Conservation (phyloP, 1,140 invertebrate species). For the Stratiolaelaps scimitus region DNA sequence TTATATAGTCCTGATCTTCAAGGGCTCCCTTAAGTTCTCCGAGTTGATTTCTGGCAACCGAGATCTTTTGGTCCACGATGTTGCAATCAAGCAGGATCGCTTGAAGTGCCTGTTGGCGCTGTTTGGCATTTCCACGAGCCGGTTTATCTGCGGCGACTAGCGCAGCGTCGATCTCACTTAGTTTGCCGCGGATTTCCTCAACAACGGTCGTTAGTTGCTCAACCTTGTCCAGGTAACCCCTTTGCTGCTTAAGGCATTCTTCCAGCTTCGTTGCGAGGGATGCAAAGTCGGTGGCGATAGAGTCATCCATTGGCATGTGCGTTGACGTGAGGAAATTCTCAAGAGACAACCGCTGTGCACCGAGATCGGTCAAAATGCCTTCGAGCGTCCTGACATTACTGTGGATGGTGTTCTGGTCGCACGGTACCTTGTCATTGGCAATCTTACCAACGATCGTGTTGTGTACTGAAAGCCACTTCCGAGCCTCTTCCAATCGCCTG, state of each 20-base stretch:
- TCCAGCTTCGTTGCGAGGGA: constrained; percentile 39
- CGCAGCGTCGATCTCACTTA: constrained; percentile 16
- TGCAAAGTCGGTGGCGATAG: not conserved
- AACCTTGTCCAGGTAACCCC: constrained; percentile 39
- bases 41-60: constrained; percentile 2
- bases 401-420: constrained; percentile 4
- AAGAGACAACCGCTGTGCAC: not conserved
- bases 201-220: constrained; percentile 37
- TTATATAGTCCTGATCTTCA: constrained; percentile 10
- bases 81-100: constrained; percentile 8
- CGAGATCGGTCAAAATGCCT: not conserved
- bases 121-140: not conserved
- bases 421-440: constrained; percentile 4
- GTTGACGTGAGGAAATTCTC: constrained; percentile 19
- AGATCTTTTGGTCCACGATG: not conserved
- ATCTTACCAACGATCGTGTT: not conserved
- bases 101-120: constrained; percentile 27
- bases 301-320: constrained; percentile 3
- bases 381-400: constrained; percentile 11
- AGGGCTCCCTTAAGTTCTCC: constrained; percentile 8
- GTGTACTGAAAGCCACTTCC: not conserved
- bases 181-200: constrained; percentile 28
- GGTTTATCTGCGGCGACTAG: constrained; percentile 25
- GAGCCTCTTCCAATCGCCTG: constrained; percentile 68
- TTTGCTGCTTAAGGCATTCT: constrained; percentile 39